Evolutionary conservation across 2,888 invertebrate species (phyloP).

Genomic region (Rugalucina vietnamica): DNA sequence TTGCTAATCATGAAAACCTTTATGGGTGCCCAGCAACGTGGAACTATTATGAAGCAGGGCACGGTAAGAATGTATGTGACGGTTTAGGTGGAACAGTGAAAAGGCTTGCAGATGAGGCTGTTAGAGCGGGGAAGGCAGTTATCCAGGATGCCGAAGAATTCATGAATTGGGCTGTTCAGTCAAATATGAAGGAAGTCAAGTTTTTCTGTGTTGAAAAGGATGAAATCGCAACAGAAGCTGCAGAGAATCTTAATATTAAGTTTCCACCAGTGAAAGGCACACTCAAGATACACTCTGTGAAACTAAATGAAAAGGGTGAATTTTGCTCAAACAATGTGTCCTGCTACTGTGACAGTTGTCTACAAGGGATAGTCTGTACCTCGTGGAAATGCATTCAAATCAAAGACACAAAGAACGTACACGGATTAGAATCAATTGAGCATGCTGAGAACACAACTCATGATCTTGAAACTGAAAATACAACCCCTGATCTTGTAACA

Average conservation of each 20-base stretch:
- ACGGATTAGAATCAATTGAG: neutral
- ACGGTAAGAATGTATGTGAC: constrained; percentile 48
- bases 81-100: constrained; percentile 50
- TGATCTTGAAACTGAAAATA: neutral
- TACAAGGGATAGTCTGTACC: neutral
- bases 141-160: constrained; percentile 25
- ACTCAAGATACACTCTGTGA: neutral
- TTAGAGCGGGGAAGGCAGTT: constrained; percentile 21
- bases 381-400: neutral
- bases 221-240: neutral
- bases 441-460: neutral
- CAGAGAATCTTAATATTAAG: neutral
- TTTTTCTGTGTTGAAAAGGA: constrained; percentile 17
- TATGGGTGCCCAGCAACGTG: constrained; percentile 45
- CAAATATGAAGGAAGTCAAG: constrained; percentile 12
- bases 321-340: neutral
- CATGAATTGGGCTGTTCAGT: constrained; percentile 4
- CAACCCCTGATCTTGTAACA: neutral
- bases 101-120: constrained; percentile 43
- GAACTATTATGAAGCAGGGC: constrained; percentile 54
- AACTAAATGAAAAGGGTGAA: neutral
- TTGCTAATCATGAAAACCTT: constrained; percentile 42
- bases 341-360: neutral
- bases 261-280: neutral
- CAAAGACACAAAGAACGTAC: neutral